A percentile compares a stretch with the other conserved stretches of the same genome.
These are phyloP conservation scores for Taurulus bubalis DNA, from an alignment of 2,113 vertebrate species.

Conservation along the genomic window DNA sequence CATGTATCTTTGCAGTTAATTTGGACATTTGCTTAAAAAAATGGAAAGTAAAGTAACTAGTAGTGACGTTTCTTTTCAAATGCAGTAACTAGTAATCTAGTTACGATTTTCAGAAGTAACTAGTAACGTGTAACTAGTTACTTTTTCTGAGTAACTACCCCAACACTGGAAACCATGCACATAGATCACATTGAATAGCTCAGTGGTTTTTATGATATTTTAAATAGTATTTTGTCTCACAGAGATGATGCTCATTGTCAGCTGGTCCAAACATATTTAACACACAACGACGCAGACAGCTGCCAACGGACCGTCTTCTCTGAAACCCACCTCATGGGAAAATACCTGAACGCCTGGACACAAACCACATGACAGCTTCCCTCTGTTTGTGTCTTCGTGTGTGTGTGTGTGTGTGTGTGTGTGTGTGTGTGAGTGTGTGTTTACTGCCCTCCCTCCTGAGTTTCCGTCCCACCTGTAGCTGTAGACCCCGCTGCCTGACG, in stretches of 20 bases:
- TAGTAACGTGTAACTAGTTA: too few relatives aligned
- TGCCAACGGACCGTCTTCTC: conserved; percentile 5
- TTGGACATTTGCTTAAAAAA: too few relatives aligned
- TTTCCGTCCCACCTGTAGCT: conserved; percentile 75
- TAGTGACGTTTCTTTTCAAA: too few relatives aligned
- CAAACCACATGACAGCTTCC: conserved; percentile 34
- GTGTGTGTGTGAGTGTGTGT: background rate
- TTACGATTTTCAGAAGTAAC: too few relatives aligned
- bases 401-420: conserved; percentile 6
- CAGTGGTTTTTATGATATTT: too few relatives aligned
- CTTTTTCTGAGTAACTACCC: too few relatives aligned
- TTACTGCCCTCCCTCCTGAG: conserved; percentile 26
- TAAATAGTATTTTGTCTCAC: too few relatives aligned
- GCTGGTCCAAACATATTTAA: background rate
- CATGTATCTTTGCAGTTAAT: too few relatives aligned
- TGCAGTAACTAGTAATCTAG: too few relatives aligned
- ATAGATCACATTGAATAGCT: background rate
- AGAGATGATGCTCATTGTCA: background rate
- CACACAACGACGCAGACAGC: background rate
- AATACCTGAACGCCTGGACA: conserved; percentile 3
- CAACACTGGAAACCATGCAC: background rate
- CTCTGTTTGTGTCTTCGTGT: background rate
- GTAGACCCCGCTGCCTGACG: conserved; percentile 22
- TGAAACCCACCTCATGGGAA: conserved; percentile 19
- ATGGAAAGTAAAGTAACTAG: too few relatives aligned